These are phyloP conservation scores for Notarius quadriscutis DNA, from an alignment of 2,113 vertebrate species.

Conservation along the genomic window DNA sequence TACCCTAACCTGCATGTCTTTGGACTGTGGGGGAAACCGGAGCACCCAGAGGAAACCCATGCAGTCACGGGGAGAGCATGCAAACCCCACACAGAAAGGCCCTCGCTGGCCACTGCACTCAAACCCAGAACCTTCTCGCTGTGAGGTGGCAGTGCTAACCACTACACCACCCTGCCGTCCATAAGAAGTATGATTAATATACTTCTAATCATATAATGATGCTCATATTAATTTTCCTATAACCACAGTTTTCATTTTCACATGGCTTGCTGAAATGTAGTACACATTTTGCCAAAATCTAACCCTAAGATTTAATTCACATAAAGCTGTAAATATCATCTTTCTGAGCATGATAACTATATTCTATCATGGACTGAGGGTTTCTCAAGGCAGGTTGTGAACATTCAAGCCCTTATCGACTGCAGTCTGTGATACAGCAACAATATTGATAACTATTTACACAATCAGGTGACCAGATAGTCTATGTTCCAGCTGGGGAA, in stretches of 20 bases:
- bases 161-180: too few relatives aligned
- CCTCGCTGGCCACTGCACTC: too few relatives aligned
- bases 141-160: too few relatives aligned
- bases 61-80: too few relatives aligned
- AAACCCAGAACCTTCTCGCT: too few relatives aligned
- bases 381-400: not conserved
- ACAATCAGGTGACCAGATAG: not conserved
- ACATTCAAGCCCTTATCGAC: not conserved
- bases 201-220: not conserved
- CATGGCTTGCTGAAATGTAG: not conserved
- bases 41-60: too few relatives aligned
- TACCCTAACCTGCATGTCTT: too few relatives aligned
- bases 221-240: not conserved
- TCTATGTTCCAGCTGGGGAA: not conserved
- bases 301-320: not conserved
- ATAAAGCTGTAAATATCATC: not conserved
- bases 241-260: not conserved
- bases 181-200: too few relatives aligned
- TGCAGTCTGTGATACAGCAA: not conserved
- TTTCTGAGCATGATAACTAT: not conserved
- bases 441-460: not conserved
- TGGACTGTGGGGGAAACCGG: too few relatives aligned
- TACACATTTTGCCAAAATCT: not conserved
- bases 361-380: not conserved
- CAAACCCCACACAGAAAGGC: too few relatives aligned